Base-by-base conservation (phyloP, 2,888 invertebrate species). In the Acholoe squamosa region DNA sequence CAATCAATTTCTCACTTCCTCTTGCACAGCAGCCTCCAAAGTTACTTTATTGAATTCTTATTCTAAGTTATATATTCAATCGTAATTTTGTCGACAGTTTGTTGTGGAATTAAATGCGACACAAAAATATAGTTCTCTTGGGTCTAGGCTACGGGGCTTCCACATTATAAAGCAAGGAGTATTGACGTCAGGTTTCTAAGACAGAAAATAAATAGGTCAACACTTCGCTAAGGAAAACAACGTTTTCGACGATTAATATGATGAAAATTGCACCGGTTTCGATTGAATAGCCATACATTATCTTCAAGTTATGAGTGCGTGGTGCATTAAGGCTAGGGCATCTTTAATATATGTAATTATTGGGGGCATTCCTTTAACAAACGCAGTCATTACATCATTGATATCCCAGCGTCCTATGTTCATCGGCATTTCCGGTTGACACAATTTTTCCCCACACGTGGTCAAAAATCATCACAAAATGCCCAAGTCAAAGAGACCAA, bases 401-500 rank as follows among this genome's bases (percentile, higher is more conserved):
- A 14, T 71, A 61, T 71, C 71, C 89, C 89, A 89, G 43, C 28
- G n/a, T 71, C 22, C 89, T 76, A 28, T 51, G 14, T 34, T 31
- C 34, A 12, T 22, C 19, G 22, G 25, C 22, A 71, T 67, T 43
- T 84, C 84, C 84, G 84, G 84, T 84, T 84, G 84, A 84, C 84
- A 10, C 25, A 84, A 10, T 51, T 84, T 12, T n/a, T n/a, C n/a
- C n/a, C 5, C 76, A n/a, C 77, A 77, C 54, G 89, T 89, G 76
- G 77, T 22, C 22, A 43, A 71, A n/a, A 71, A 19, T 43, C 54
- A n/a, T 33, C 43, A 54, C 25, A 91, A 89, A 91, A 92, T 92
- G 92, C 92, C 92, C 19, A 90, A 91, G 54, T 92, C 92, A 51
- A 92, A 92, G 84, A 84, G 92, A 77, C 90, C 91, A 34, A 91